A percentile compares a stretch with the other conserved stretches of the same genome.
Evolutionary conservation across 2,888 invertebrate species (phyloP).

Genomic region (Drosophila bunnanda): DNA sequence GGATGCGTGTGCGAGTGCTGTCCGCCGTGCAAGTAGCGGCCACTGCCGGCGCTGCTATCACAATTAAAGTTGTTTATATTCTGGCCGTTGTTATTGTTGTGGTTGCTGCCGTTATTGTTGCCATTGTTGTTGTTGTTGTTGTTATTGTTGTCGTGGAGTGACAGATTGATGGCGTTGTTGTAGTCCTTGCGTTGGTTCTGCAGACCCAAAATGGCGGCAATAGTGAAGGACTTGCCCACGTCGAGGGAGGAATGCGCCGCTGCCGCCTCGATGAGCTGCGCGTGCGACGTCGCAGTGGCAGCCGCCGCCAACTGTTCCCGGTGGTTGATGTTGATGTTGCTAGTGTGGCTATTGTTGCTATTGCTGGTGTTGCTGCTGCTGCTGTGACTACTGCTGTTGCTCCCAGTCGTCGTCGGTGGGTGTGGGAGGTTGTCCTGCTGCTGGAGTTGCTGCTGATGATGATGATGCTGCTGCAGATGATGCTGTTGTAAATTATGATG

Average conservation of each 20-base stretch:
- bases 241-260: constrained; percentile 83
- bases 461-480: constrained; percentile 52
- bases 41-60: constrained; percentile 73
- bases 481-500: constrained; percentile 58
- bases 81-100: constrained; percentile 50
- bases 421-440: constrained; percentile 59
- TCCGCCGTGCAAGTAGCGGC: constrained; percentile 73
- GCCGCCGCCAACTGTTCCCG: constrained; percentile 66
- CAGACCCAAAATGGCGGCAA: constrained; percentile 93
- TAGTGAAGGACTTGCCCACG: constrained; percentile 91
- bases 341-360: constrained; percentile 51
- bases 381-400: constrained; percentile 47
- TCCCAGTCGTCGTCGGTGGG: constrained; percentile 52
- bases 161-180: constrained; percentile 84
- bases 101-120: constrained; percentile 51
- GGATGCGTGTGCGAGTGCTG: constrained; percentile 60
- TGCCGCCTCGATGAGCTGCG: constrained; percentile 79
- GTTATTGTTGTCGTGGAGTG: constrained; percentile 78
- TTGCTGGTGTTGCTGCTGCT: constrained; percentile 48
- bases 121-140: constrained; percentile 55
- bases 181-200: constrained; percentile 85
- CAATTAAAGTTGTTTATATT: constrained; percentile 83
- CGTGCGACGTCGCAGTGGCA: constrained; percentile 73
- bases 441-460: constrained; percentile 58
- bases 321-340: constrained; percentile 53